Conservation (phyloP, 2,113 vertebrate genomes). For the Anolis sagrei region DNA sequence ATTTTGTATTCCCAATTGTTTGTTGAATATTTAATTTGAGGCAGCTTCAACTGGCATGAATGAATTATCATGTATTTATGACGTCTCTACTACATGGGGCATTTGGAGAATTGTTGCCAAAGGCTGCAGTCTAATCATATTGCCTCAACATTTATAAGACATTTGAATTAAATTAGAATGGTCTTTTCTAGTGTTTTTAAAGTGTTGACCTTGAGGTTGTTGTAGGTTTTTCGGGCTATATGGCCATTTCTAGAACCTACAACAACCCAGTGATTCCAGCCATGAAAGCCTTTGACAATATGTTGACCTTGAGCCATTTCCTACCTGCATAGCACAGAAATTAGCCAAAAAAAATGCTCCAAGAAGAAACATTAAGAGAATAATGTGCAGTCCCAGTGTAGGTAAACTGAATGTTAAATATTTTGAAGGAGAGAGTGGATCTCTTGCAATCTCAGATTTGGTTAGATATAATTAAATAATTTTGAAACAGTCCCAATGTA, state of each 20-base stretch:
- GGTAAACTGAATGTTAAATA: not conserved
- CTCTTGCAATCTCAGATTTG: not conserved
- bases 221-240: too few relatives aligned
- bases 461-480: not conserved
- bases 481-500: not conserved
- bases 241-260: too few relatives aligned
- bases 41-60: slow-evolving; percentile 9
- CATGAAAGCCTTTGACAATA: too few relatives aligned
- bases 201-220: not conserved
- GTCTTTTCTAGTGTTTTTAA: not conserved
- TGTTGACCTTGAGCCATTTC: not conserved
- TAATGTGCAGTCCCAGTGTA: not conserved
- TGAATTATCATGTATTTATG: not conserved
- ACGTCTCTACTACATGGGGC: not conserved
- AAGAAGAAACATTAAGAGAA: not conserved
- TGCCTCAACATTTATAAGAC: not conserved
- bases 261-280: too few relatives aligned
- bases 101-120: not conserved
- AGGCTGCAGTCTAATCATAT: not conserved
- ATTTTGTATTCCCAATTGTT: not conserved
- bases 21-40: slow-evolving; percentile 19
- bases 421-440: not conserved
- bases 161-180: not conserved
- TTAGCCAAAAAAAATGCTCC: not conserved
- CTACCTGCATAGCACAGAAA: not conserved